Conservation (phyloP, 2,888 invertebrate species). For the Cabera pusaria region DNA sequence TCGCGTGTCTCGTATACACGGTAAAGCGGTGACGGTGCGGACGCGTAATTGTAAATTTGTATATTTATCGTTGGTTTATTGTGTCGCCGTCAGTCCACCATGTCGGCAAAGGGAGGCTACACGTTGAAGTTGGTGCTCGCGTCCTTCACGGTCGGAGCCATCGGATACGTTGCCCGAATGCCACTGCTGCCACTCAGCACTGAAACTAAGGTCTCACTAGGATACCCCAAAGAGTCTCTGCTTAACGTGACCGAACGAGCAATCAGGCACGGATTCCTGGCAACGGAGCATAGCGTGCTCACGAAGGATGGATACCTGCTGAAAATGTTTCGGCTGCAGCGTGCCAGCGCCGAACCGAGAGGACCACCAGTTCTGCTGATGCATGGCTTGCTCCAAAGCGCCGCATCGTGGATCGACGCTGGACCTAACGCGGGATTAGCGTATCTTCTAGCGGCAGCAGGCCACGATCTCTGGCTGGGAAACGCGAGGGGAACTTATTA, state of each 20-base stretch:
- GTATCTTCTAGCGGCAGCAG: constrained; percentile 43
- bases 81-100: constrained; percentile 11
- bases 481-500: constrained; percentile 50
- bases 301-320: constrained; percentile 64
- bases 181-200: constrained; percentile 23
- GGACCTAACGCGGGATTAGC: constrained; percentile 50
- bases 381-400: constrained; percentile 62
- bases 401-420: constrained; percentile 60
- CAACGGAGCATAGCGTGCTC: constrained; percentile 52
- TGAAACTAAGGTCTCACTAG: constrained; percentile 26
- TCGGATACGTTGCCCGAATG: constrained; percentile 20
- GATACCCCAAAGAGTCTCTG: constrained; percentile 31
- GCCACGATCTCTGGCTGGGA: constrained; percentile 38
- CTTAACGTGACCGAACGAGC: constrained; percentile 32
- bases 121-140: constrained; percentile 18
- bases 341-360: constrained; percentile 33
- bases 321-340: constrained; percentile 51
- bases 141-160: constrained; percentile 26
- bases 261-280: constrained; percentile 44
- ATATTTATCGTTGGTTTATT: neutral
- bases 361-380: constrained; percentile 56
- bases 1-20: too few relatives aligned
- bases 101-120: constrained; percentile 27
- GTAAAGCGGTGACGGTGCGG: too few relatives aligned
- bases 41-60: too few relatives aligned